Evolutionary conservation across 1,140 invertebrate species (phyloP).

Genomic region (Philotrypesis tridentata): DNA sequence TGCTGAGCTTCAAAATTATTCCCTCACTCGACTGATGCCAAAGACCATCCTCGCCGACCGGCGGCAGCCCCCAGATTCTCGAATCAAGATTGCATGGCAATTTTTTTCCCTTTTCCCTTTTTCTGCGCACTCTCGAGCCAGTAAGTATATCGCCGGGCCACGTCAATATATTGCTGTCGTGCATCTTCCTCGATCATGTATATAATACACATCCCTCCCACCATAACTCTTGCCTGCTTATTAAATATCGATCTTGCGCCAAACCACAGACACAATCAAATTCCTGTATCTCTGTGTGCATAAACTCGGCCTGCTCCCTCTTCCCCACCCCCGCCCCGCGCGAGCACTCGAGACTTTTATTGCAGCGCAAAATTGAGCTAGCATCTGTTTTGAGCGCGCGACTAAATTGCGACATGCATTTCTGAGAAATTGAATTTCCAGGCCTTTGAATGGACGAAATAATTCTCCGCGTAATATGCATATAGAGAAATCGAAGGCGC

Average conservation of each 20-base stretch:
- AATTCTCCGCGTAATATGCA: conserved; percentile 66
- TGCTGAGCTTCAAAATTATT: conserved; percentile 4
- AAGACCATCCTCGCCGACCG: background rate
- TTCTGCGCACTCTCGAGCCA: no score
- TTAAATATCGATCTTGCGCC: background rate
- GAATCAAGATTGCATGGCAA: background rate
- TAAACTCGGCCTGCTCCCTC: no score
- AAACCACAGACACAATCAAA: conserved; percentile 14
- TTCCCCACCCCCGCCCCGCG: no score
- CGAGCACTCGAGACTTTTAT: no score
- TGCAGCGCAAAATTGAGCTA: no score
- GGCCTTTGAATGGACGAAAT: conserved; percentile 58
- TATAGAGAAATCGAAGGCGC: background rate
- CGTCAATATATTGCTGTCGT: background rate
- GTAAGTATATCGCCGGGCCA: no score
- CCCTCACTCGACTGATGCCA: background rate
- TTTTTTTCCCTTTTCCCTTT: background rate
- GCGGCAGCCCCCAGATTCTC: background rate
- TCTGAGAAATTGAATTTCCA: conserved; percentile 27
- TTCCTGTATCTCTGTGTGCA: background rate
- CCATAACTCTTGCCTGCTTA: background rate
- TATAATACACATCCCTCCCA: no score
- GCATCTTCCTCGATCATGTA: background rate
- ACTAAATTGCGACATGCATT: background rate
- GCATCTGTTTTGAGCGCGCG: background rate